Conservation (phyloP, 1,140 invertebrate genomes). For the Hyphantria cunea region DNA sequence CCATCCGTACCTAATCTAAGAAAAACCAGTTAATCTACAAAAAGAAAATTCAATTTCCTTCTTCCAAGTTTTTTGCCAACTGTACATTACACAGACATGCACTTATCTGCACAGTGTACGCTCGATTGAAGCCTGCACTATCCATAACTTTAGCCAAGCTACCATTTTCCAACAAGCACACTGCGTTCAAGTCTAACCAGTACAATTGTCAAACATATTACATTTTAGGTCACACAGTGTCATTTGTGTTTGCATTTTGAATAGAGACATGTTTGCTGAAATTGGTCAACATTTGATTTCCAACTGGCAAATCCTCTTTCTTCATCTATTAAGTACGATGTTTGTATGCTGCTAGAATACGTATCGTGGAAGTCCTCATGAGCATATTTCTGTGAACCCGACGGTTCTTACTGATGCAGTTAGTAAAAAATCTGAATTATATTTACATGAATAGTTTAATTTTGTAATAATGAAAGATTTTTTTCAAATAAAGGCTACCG, state of each 20-base stretch:
- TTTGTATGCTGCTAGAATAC: conserved; percentile 12
- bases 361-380: background rate
- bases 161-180: conserved; percentile 43
- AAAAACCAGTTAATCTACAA: background rate
- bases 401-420: too few species aligned
- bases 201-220: background rate
- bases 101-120: conserved; percentile 58
- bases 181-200: conserved; percentile 1
- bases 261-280: conserved; percentile 23
- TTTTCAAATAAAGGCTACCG: too few species aligned
- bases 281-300: conserved; percentile 32
- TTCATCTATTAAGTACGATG: conserved; percentile 16
- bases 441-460: too few species aligned
- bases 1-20: too few species aligned
- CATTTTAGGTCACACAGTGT: conserved; percentile 8
- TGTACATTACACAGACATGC: conserved; percentile 42
- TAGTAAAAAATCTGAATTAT: too few species aligned
- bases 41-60: conserved; percentile 26
- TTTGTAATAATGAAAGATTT: too few species aligned
- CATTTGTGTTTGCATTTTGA: conserved; percentile 12
- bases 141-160: conserved; percentile 51
- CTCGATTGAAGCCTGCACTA: conserved; percentile 60
- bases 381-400: too few species aligned
- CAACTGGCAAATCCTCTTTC: conserved; percentile 26
- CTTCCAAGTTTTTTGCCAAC: conserved; percentile 30